Evolutionary conservation across 1,140 invertebrate species (phyloP).

Genomic region (Plectrocnemia conspersa): DNA sequence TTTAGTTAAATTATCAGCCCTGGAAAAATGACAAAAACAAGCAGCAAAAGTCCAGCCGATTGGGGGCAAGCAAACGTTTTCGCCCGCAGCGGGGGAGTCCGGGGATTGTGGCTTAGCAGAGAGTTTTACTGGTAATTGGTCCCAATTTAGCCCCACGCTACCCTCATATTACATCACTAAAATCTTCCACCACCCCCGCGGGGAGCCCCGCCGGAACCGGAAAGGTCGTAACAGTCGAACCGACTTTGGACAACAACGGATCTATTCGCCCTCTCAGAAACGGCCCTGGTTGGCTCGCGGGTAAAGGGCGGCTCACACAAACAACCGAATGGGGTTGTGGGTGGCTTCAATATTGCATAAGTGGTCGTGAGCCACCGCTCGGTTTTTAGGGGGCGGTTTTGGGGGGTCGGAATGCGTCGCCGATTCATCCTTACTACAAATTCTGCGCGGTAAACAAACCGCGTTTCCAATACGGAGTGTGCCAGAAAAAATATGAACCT

Average conservation of each 20-base stretch:
- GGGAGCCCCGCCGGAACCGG: constrained; percentile 28
- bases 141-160: constrained; percentile 55
- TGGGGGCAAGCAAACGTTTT: constrained; percentile 9
- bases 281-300: constrained; percentile 25
- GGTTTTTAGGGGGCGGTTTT: neutral
- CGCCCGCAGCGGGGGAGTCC: constrained; percentile 27
- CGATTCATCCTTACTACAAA: neutral
- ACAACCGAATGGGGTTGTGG: constrained; percentile 28
- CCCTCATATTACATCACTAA: constrained; percentile 37
- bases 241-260: constrained; percentile 12
- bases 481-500: too few relatives aligned
- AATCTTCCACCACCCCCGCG: constrained; percentile 34
- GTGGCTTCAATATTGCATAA: constrained; percentile 35
- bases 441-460: too few relatives aligned
- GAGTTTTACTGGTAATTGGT: constrained; percentile 67
- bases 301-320: constrained; percentile 11
- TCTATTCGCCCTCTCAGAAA: constrained; percentile 7
- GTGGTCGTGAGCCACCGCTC: constrained; percentile 23
- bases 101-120: constrained; percentile 45
- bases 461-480: too few relatives aligned
- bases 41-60: too few relatives aligned
- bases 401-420: constrained; percentile 1
- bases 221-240: constrained; percentile 21
- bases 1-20: too few relatives aligned
- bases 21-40: too few relatives aligned